A percentile compares a stretch with the other conserved stretches of the same genome.
Conservation (phyloP, 2,113 vertebrate genomes). For the Eudorcas thomsonii region DNA sequence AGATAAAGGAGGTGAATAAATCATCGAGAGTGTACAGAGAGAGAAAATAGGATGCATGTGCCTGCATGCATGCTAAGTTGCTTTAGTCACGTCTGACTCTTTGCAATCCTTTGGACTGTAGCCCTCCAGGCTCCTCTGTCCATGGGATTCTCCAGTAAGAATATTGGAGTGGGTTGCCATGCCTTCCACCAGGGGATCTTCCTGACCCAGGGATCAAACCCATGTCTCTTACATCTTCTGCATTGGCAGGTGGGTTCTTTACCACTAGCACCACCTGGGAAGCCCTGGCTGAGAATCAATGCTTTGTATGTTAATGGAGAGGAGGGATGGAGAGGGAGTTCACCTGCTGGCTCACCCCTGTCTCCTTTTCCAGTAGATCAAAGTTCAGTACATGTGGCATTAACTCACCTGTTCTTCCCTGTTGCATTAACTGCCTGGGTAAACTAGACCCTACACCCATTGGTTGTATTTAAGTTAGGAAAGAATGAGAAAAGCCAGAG, state of each 20-base stretch:
- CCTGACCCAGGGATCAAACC: neutral
- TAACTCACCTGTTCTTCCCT: neutral
- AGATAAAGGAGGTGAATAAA: neutral
- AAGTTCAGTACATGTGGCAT: neutral
- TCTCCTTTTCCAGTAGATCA: neutral
- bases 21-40: neutral
- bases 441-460: neutral
- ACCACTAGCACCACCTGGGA: neutral
- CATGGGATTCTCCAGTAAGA: neutral
- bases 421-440: neutral
- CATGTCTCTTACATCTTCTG: neutral
- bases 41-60: neutral
- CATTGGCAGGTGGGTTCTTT: neutral
- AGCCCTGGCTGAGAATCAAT: neutral
- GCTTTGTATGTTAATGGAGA: neutral
- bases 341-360: neutral
- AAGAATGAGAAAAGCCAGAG: neutral
- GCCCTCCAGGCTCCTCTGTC: neutral
- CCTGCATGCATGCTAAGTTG: neutral
- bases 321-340: neutral
- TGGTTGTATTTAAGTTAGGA: neutral
- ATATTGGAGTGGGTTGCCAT: neutral
- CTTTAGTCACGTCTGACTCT: neutral
- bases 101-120: neutral
- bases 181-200: neutral